Evolutionary conservation across 2,797 vertebrate genomes (phyloP), one percentile per base, ranked within the genome.

Genomic region (Benthosema pterotum): DNA sequence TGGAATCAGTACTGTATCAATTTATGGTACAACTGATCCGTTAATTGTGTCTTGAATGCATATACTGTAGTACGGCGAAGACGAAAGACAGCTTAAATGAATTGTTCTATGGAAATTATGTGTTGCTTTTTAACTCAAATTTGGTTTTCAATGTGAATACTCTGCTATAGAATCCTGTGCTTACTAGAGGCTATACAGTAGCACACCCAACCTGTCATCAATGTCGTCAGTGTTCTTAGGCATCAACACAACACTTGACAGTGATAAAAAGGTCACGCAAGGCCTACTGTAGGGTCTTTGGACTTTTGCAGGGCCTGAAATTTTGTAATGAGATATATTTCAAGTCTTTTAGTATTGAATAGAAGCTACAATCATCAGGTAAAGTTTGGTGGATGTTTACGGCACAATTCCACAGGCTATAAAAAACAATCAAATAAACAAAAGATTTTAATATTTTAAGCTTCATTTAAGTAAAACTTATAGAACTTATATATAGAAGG

Each of bases 311-410:
- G 68, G 72, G 63, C 65, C 60, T 72, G 32, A 60, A 38, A 67
- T 79, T 71, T n/a, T 75, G 61, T 78, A 71, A 77, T 63, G 66
- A 64, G 55, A 66, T 56, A 64, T 73, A 68, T 18, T 60, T 18
- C 60, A 72, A 52, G 25, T 62, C 42, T 56, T 52, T 74, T 59
- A 62, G 46, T 63, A 42, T 65, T 74, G 69, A 86, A 80, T 72
- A 70, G 45, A 83, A 80, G 72, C n/a, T 60, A 79, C 83, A 82
- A 67, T 75, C 74, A 11, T 74, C 60, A 75, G 61, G 61, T 11
- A 15, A 28, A 45, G 52, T 74, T 5, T 5, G 3, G 45, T 82
- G 22, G 79, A 77, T 49, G 80, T 69, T 64, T 78, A 55, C 83
- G 81, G 57, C 80, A 77, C 78, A 67, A 56, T 38, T 38, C 8